A percentile compares a stretch with the other conserved stretches of the same genome.
These are phyloP conservation scores for Arizona elegans DNA, from an alignment of 2,113 vertebrate genomes.

Conservation along the genomic window DNA sequence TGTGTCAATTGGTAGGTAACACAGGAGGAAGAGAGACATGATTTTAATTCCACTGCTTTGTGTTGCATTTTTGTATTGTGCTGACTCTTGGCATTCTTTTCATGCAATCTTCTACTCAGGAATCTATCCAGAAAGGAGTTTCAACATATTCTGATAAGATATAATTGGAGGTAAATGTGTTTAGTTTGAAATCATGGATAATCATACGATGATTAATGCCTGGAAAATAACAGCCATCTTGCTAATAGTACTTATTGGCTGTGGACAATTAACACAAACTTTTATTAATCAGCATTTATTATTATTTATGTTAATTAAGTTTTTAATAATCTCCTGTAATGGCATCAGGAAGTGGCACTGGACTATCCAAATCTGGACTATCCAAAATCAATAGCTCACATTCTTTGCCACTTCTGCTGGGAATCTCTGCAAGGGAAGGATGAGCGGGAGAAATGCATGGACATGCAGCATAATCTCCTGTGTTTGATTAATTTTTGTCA, in stretches of 20 bases:
- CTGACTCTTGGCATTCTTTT: neutral
- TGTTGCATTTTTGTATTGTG: neutral
- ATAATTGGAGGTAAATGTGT: neutral
- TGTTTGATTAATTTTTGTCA: neutral
- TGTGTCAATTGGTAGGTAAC: neutral
- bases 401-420: neutral
- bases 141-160: neutral
- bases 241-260: neutral
- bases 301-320: neutral
- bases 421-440: neutral
- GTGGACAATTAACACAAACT: neutral
- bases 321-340: neutral
- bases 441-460: neutral
- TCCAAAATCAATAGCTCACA: neutral
- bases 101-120: neutral
- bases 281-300: neutral
- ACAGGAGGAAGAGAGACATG: neutral
- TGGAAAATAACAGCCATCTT: neutral
- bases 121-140: neutral
- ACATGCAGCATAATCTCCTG: neutral
- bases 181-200: neutral
- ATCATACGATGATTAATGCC: neutral
- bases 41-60: neutral
- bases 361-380: neutral
- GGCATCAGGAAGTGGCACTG: neutral